phyloP scores from a whole-genome alignment of 2,797 vertebrate genomes.

The Scarus forsteni region DNA sequence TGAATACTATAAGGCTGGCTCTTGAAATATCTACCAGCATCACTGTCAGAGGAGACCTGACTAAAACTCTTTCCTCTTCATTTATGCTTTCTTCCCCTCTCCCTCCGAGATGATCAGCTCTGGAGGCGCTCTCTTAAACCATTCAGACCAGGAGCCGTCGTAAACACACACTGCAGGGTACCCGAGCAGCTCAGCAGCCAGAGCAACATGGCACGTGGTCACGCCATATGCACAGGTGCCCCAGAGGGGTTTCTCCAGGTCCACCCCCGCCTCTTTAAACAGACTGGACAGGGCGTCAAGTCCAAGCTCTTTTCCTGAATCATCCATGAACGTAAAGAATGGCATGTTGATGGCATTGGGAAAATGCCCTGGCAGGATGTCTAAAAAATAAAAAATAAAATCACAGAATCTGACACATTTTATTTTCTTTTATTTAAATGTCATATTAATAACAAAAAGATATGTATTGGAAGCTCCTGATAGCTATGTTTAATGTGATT shows the following conservation, averaged over 20 bases:
- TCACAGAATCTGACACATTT: not conserved
- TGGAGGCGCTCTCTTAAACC: conserved; percentile 88
- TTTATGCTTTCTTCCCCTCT: conserved; percentile 71
- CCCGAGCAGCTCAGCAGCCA: conserved; percentile 92
- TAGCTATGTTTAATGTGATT: too few species aligned
- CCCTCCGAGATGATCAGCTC: conserved; percentile 87
- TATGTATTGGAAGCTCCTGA: too few species aligned
- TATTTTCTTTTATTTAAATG: not conserved
- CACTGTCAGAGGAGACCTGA: too few species aligned
- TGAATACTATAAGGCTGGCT: not conserved
- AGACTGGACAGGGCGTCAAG: conserved; percentile 84
- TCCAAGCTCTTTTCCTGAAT: conserved; percentile 86
- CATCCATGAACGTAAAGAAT: conserved; percentile 87
- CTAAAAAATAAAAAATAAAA: conserved; percentile 67
- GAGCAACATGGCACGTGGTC: conserved; percentile 91
- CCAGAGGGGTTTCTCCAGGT: conserved; percentile 87
- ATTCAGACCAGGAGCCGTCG: conserved; percentile 95
- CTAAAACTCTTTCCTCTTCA: not conserved
- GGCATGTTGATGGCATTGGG: conserved; percentile 91
- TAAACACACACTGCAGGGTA: conserved; percentile 89
- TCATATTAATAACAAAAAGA: too few species aligned
- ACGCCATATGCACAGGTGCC: conserved; percentile 93
- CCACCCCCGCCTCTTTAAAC: conserved; percentile 87
- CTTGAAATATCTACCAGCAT: not conserved
- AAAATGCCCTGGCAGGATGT: conserved; percentile 90